phyloP scores from a whole-genome alignment of 2,113 vertebrate species.

The Ophthalmolycus amberensis region DNA sequence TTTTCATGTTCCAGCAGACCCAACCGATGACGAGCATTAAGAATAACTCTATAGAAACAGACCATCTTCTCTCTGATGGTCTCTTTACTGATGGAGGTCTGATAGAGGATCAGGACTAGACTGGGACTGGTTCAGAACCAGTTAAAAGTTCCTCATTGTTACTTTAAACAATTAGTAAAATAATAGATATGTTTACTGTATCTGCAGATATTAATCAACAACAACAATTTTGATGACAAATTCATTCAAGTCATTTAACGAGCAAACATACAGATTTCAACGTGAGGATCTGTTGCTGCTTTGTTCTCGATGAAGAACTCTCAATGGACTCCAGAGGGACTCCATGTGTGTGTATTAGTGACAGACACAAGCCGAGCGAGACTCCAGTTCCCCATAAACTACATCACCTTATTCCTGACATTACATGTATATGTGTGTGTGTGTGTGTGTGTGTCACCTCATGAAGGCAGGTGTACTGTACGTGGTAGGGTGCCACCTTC shows the following conservation, averaged over 20 bases:
- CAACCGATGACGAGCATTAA: no score
- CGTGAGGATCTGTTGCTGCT: no score
- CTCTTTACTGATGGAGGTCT: no score
- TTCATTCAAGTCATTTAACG: background rate
- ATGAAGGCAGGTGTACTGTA: constrained; percentile 96
- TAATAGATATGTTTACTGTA: background rate
- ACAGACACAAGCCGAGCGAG: background rate
- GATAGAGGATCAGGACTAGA: no score
- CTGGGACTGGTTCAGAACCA: no score
- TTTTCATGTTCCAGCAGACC: background rate
- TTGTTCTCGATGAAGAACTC: background rate
- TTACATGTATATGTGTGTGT: constrained; percentile 1
- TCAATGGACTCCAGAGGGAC: background rate
- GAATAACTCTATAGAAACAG: no score
- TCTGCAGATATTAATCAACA: background rate
- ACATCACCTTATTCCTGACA: background rate
- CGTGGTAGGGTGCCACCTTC: constrained; percentile 94
- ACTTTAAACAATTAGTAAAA: background rate
- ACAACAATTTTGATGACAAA: background rate
- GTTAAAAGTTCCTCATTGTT: no score
- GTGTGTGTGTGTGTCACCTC: constrained; percentile 85
- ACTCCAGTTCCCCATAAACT: background rate
- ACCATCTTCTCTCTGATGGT: no score
- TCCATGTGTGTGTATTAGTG: background rate
- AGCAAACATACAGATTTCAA: no score